Percentiles rank a stretch among this genome's conserved stretches.
phyloP scores from a whole-genome alignment of 2,888 invertebrate genomes.

The Eucriotettix oculatus region DNA sequence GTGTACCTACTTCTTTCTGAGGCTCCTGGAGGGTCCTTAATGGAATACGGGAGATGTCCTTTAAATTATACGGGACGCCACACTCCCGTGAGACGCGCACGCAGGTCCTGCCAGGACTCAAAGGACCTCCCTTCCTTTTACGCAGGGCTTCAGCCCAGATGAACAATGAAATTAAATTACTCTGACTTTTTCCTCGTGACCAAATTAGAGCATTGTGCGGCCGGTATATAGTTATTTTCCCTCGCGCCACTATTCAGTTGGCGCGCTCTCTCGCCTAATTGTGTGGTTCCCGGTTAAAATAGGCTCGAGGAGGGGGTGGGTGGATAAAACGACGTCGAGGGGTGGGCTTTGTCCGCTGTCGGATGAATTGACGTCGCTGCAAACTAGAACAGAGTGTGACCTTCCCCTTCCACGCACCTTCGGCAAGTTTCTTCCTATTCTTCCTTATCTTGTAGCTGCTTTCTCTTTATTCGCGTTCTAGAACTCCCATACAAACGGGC shows the following conservation, averaged over 20 bases:
- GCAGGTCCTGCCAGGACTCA: neutral
- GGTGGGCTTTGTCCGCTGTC: slow-evolving; percentile 5
- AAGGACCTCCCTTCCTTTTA: slow-evolving; percentile 5
- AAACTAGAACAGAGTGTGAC: slow-evolving; percentile 12
- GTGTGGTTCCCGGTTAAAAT: slow-evolving; percentile 2
- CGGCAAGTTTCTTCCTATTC: slow-evolving; percentile 7
- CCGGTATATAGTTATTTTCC: slow-evolving; percentile 9
- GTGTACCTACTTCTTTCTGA: neutral
- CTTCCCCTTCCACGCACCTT: slow-evolving; percentile 1
- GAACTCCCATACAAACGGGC: slow-evolving; percentile 1
- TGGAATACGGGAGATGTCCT: neutral
- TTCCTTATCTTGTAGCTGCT: slow-evolving; percentile 9
- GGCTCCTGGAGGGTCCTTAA: neutral
- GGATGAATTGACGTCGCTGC: slow-evolving; percentile 11
- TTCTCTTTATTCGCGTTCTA: slow-evolving; percentile 10
- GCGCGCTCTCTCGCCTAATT: slow-evolving; percentile 4
- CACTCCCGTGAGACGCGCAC: neutral
- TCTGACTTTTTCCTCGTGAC: slow-evolving; percentile 9
- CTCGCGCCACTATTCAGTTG: slow-evolving; percentile 2
- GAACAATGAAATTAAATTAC: slow-evolving; percentile 14
- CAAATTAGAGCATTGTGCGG: slow-evolving; percentile 13
- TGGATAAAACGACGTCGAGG: neutral
- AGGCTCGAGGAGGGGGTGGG: neutral
- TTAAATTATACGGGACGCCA: neutral
- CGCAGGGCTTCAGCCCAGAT: slow-evolving; percentile 7